Evolutionary conservation across 1,140 invertebrate genomes (phyloP), one percentile per base, ranked within the genome.

Genomic region (Nylanderia fulva): DNA sequence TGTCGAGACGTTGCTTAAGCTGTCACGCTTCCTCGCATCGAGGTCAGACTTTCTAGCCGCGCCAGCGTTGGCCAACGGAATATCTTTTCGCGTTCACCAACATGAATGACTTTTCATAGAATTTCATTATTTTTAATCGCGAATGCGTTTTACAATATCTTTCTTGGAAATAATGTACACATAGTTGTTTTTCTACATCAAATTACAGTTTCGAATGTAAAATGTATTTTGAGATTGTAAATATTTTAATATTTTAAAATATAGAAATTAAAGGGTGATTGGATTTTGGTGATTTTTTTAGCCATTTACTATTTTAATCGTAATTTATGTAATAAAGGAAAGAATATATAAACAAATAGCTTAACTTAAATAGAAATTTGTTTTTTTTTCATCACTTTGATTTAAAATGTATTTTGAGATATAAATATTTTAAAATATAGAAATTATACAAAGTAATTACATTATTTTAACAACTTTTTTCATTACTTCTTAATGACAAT

Each of bases 1-100:
- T 71, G 66, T 82, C 77, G 77, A 82, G 77, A 82, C 77, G 52
- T 82, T 82, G 27, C 77, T 82, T 71, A 71, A 82, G 36, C 66
- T 71, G 36, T 72, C 77, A 82, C 66, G 66, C 66, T 82, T 27
- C 66, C 66, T 72, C 52, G 52, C 77, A 45, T 82, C 77, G 77
- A 72, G 66, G 52, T 82, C 77, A 82, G 52, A 27, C 66, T 21
- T 56, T 42, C 33, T 56, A 18, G 39, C 18, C 18, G 3, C 18
- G 45, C 39, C 15, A 27, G 15, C 9, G 27, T 66, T 27, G n/a
- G 15, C 21, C 15, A 15, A 7, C 15, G 15, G 36, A 80, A 80
- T 58, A 39, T 71, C 24, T 71, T 18, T 71, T 71, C 71, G 21
- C 13, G 29, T 2, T 3, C 18, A 48, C 3, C 15, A 48, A 18